Evolutionary conservation across 2,888 invertebrate genomes (phyloP).

Genomic region (Lasius fuliginosus): DNA sequence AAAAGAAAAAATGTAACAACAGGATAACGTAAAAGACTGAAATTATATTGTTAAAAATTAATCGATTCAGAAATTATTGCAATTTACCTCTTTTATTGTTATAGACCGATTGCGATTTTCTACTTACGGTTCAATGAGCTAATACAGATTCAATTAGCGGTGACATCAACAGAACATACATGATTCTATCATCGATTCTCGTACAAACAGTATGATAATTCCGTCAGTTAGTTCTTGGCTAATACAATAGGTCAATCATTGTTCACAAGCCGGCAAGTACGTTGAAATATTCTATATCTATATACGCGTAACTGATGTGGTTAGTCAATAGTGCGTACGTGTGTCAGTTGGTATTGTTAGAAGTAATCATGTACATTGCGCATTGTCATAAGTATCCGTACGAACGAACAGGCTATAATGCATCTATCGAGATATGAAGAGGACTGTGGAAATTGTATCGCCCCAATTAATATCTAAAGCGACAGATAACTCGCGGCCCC

Average conservation of each 20-base stretch:
- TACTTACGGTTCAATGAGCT: background rate
- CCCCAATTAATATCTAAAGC: conserved; percentile 63
- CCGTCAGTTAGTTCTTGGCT: conserved; percentile 63
- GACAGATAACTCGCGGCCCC: conserved; percentile 17
- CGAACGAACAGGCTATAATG: conserved; percentile 57
- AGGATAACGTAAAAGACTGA: background rate
- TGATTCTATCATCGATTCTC: conserved; percentile 32
- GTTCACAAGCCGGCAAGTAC: conserved; percentile 8
- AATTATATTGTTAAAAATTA: background rate
- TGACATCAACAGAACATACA: conserved; percentile 3
- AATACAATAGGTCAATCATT: conserved; percentile 71
- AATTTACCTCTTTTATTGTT: background rate
- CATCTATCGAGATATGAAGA: conserved; percentile 39
- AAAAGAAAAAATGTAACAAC: background rate
- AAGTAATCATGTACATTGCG: conserved; percentile 48
- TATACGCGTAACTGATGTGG: conserved; percentile 36
- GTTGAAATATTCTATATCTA: conserved; percentile 39
- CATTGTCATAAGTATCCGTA: conserved; percentile 66
- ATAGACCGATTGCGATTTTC: background rate
- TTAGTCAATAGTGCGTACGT: background rate
- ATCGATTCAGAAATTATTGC: background rate
- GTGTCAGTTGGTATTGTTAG: conserved; percentile 29
- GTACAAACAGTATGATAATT: conserved; percentile 61
- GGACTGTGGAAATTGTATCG: conserved; percentile 61
- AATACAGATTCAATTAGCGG: conserved; percentile 14